Percentiles rank a stretch among this genome's conserved stretches.
Evolutionary conservation across 2,113 vertebrate genomes (phyloP).

Genomic region (Haplotaxodon microlepis): DNA sequence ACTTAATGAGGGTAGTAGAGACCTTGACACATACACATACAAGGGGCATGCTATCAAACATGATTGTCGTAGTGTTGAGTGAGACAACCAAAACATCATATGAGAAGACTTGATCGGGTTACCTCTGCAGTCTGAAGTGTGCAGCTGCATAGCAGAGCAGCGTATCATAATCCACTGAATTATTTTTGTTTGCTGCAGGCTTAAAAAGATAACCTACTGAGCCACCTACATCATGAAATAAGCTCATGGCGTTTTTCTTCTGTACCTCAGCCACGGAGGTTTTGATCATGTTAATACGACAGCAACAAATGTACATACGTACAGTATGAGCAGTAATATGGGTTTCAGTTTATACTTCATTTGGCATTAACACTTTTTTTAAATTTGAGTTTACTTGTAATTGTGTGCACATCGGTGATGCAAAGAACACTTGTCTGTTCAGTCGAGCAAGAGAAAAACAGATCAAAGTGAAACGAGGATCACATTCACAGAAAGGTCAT

Average conservation of each 20-base stretch:
- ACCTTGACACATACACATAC: neutral
- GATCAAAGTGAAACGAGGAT: neutral
- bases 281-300: neutral
- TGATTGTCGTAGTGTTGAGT: slow-evolving; percentile 34
- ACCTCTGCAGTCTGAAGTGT: neutral
- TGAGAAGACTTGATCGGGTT: slow-evolving; percentile 29
- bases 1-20: slow-evolving; percentile 50
- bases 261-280: neutral
- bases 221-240: neutral
- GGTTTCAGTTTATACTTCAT: neutral
- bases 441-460: neutral
- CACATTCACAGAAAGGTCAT: neutral
- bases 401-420: neutral
- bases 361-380: neutral
- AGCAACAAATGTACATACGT: neutral
- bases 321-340: neutral
- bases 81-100: slow-evolving; percentile 46
- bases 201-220: neutral
- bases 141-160: neutral
- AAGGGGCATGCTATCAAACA: slow-evolving; percentile 11
- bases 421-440: neutral
- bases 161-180: neutral
- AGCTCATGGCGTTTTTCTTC: neutral
- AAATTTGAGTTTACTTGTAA: neutral
- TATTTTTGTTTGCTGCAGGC: neutral